Evolutionary conservation across 2,888 invertebrate genomes (phyloP).

Genomic region (Callyntrura guangdongensis): DNA sequence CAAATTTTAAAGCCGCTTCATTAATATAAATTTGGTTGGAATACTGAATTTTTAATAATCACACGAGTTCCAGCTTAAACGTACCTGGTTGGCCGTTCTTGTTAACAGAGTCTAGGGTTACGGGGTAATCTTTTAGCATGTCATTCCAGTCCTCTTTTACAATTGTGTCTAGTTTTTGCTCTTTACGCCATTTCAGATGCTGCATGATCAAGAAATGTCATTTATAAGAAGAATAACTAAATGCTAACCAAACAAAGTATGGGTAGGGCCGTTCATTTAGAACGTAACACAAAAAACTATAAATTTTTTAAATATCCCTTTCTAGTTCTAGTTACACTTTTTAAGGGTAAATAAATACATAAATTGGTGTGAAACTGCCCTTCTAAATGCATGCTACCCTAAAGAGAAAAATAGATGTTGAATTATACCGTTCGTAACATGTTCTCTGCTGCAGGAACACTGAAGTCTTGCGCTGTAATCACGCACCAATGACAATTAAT

Average conservation of each 20-base stretch:
- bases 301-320: not conserved
- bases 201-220: too few relatives aligned
- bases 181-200: conserved; percentile 63
- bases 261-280: too few relatives aligned
- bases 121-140: conserved; percentile 38
- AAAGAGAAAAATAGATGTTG: not conserved
- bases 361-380: too few relatives aligned
- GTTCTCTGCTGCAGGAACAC: not conserved
- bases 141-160: conserved; percentile 54
- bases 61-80: not conserved
- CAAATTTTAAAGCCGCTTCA: too few relatives aligned
- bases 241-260: too few relatives aligned
- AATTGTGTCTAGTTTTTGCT: conserved; percentile 60
- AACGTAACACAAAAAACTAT: conserved; percentile 2
- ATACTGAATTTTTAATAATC: too few relatives aligned
- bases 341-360: too few relatives aligned
- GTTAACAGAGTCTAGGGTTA: conserved; percentile 24
- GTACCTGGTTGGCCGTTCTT: conserved; percentile 50
- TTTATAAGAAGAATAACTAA: too few relatives aligned
- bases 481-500: not conserved
- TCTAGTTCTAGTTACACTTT: too few relatives aligned
- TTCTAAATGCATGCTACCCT: too few relatives aligned
- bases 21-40: too few relatives aligned
- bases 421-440: conserved; percentile 1
- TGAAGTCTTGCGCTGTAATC: not conserved